Evolutionary conservation across 2,888 invertebrate species (phyloP).

Genomic region (Drosophila engyochracea): DNA sequence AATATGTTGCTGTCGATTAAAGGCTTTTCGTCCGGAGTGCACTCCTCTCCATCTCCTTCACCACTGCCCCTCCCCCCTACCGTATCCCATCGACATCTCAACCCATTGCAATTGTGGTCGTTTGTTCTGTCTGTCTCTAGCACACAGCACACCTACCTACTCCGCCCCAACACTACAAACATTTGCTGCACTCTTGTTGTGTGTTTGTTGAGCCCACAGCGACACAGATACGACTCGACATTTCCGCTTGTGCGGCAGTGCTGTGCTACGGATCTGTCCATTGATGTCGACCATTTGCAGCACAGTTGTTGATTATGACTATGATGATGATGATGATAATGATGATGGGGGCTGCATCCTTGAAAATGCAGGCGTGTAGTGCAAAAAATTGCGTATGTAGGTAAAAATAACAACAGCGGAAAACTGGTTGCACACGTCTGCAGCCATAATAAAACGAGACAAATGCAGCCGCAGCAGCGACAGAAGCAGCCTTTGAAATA

Average conservation of each 20-base stretch:
- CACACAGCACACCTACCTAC: background rate
- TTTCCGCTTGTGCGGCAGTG: conserved; percentile 72
- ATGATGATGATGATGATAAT: conserved; percentile 22
- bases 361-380: conserved; percentile 55
- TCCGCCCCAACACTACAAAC: background rate
- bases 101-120: conserved; percentile 56
- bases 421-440: conserved; percentile 54
- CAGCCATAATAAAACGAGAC: conserved; percentile 5
- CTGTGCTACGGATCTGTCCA: conserved; percentile 61
- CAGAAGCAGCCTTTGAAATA: conserved; percentile 65
- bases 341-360: conserved; percentile 55
- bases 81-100: background rate
- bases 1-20: conserved; percentile 83
- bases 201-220: conserved; percentile 46
- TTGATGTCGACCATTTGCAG: conserved; percentile 63
- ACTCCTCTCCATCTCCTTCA: background rate
- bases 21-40: conserved; percentile 75
- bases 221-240: conserved; percentile 80
- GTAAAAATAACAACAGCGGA: conserved; percentile 76
- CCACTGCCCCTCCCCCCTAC: background rate
- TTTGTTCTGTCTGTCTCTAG: conserved; percentile 44
- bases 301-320: conserved; percentile 17
- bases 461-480: conserved; percentile 22
- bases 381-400: conserved; percentile 70
- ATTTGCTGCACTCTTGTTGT: conserved; percentile 15